Evolutionary conservation across 2,888 invertebrate species (phyloP).

Genomic region (Heliconius cydno): DNA sequence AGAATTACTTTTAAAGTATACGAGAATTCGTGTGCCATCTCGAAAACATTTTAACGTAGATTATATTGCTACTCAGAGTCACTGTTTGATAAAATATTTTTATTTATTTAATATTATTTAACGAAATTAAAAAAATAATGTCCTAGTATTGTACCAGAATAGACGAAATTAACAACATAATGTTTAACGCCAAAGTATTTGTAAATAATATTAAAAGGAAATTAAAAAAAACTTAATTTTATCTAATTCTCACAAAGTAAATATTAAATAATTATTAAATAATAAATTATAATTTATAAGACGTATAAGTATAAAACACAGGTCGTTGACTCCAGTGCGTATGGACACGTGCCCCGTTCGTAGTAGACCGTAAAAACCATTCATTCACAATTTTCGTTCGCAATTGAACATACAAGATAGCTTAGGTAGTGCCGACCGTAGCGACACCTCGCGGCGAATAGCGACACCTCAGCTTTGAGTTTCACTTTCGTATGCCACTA

Average conservation of each 20-base stretch:
- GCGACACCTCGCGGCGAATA: conserved; percentile 76
- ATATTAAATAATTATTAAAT: conserved; percentile 25
- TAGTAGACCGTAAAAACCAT: conserved; percentile 72
- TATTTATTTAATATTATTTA: not conserved
- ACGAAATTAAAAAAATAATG: not conserved
- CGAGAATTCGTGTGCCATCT: conserved; percentile 1
- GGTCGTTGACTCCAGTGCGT: conserved; percentile 75
- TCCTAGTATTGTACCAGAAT: not conserved
- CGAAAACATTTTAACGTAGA: not conserved
- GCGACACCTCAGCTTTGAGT: conserved; percentile 59
- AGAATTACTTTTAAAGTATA: conserved; percentile 26
- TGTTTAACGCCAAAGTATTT: not conserved
- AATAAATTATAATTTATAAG: conserved; percentile 48
- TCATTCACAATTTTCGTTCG: conserved; percentile 65
- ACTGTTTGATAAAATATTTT: not conserved
- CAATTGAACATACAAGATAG: conserved; percentile 60
- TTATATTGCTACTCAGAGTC: no score
- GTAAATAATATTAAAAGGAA: no score
- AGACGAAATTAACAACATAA: not conserved
- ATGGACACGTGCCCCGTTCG: conserved; percentile 65
- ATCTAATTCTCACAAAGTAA: not conserved
- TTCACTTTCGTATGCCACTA: conserved; percentile 56
- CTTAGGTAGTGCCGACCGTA: conserved; percentile 48
- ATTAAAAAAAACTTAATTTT: not conserved
- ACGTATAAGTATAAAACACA: conserved; percentile 59